phyloP scores from a whole-genome alignment of 2,797 vertebrate genomes.

The Gymnocypris eckloni region DNA sequence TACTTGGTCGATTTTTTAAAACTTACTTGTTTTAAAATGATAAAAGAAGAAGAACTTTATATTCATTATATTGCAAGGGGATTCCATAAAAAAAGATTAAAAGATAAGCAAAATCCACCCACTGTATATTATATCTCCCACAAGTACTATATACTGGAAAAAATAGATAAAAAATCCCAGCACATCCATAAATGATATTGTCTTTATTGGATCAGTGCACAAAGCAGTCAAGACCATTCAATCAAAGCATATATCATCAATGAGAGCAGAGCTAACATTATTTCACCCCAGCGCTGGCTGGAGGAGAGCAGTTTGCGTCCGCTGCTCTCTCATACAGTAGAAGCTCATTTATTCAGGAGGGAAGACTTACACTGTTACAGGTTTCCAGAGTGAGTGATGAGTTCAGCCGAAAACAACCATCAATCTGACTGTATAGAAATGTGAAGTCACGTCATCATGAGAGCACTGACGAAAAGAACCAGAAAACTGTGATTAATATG shows the following conservation, averaged over 20 bases:
- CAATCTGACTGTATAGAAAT: background rate
- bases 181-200: constrained; percentile 16
- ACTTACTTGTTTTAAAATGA: background rate
- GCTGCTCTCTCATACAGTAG: background rate
- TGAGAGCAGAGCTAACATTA: constrained; percentile 5
- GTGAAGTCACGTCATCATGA: background rate
- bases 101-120: background rate
- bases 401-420: constrained; percentile 3
- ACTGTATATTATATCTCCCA: constrained; percentile 9
- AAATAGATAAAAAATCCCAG: background rate
- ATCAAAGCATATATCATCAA: constrained; percentile 26
- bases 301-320: background rate
- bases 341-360: constrained; percentile 18
- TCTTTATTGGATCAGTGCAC: constrained; percentile 12
- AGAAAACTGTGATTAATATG: background rate
- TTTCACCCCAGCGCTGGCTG: background rate
- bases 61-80: background rate
- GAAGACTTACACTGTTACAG: background rate
- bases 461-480: background rate
- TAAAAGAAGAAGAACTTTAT: background rate
- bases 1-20: background rate
- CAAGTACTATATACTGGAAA: background rate
- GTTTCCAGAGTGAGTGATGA: constrained; percentile 23
- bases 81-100: background rate
- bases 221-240: constrained; percentile 15